Percentiles rank a stretch among this genome's conserved stretches.
These are phyloP conservation scores for Gnatocerus cornutus DNA, from an alignment of 2,888 invertebrate species.

Conservation along the genomic window DNA sequence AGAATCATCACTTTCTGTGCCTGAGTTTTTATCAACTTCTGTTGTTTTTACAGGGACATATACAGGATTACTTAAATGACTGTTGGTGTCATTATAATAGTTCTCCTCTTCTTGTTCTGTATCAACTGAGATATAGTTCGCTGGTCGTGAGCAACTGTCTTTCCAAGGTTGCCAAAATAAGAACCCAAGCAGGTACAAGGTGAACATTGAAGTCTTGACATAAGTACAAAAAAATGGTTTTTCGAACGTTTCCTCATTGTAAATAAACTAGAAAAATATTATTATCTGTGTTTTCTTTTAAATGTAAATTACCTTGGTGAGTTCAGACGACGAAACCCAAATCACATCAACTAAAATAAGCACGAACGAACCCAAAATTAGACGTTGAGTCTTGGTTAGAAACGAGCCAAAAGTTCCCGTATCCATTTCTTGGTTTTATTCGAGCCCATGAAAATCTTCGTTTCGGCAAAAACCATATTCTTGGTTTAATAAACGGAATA, in stretches of 20 bases:
- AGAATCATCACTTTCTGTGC: conserved; percentile 90
- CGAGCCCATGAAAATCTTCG: conserved; percentile 25
- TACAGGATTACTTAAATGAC: conserved; percentile 84
- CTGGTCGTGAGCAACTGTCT: conserved; percentile 79
- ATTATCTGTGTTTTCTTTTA: neutral
- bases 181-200: conserved; percentile 91
- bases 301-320: conserved; percentile 85
- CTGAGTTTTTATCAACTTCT: conserved; percentile 75
- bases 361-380: conserved; percentile 89
- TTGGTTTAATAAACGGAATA: neutral
- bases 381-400: conserved; percentile 80
- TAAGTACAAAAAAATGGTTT: conserved; percentile 98
- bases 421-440: conserved; percentile 59
- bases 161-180: conserved; percentile 93
- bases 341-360: conserved; percentile 93
- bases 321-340: conserved; percentile 96
- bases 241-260: conserved; percentile 87
- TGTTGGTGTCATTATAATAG: conserved; percentile 79
- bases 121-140: conserved; percentile 85
- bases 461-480: conserved; percentile 22
- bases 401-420: conserved; percentile 67
- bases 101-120: conserved; percentile 86
- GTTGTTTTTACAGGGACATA: conserved; percentile 90
- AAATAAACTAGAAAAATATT: conserved; percentile 83
- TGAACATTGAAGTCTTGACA: conserved; percentile 94